These are phyloP conservation scores for Alentia gelatinosa DNA, from an alignment of 2,888 invertebrate genomes.

Conservation along the genomic window DNA sequence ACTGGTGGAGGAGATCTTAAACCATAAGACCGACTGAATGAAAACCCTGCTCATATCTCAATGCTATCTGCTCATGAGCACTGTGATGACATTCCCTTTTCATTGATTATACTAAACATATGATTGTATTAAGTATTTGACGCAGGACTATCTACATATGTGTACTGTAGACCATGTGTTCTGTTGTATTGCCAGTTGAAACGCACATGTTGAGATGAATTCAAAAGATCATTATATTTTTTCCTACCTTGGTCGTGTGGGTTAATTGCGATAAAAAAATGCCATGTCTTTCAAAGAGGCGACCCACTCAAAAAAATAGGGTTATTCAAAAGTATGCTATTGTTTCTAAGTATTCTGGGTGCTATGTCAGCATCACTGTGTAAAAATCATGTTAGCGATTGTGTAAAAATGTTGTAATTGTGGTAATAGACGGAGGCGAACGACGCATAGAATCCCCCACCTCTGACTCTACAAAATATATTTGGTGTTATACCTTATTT, in stretches of 20 bases:
- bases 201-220: background rate
- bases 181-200: no score
- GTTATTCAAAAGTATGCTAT: background rate
- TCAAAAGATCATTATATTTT: background rate
- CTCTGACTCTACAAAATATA: background rate
- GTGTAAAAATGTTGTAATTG: background rate
- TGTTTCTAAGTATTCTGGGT: background rate
- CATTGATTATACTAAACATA: background rate
- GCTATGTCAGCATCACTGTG: background rate
- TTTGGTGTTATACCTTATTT: no score
- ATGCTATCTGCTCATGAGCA: slow-evolving; percentile 3
- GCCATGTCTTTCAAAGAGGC: background rate
- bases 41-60: background rate
- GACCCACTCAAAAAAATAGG: background rate
- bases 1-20: background rate
- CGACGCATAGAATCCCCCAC: background rate
- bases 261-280: background rate
- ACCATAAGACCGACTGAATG: background rate
- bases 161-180: background rate
- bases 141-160: background rate
- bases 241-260: background rate
- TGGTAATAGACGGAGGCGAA: background rate
- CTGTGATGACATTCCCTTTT: background rate
- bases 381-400: background rate
- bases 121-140: background rate